These are phyloP conservation scores for Gavia stellata DNA, from an alignment of 2,113 vertebrate species.

Conservation along the genomic window DNA sequence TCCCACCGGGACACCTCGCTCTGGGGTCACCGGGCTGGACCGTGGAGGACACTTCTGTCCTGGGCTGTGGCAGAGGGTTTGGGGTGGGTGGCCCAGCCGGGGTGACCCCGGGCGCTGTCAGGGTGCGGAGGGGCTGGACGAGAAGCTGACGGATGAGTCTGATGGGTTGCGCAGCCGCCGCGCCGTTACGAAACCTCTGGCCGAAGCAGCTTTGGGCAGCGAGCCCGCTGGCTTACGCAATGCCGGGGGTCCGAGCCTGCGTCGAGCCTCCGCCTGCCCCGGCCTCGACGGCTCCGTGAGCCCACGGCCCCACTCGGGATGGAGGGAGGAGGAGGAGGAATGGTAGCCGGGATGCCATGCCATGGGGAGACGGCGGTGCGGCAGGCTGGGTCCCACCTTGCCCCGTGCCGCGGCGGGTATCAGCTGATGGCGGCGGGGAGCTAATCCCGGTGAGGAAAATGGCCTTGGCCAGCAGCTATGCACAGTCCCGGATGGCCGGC, in stretches of 20 bases:
- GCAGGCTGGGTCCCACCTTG: neutral
- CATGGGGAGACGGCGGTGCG: rapidly evolving
- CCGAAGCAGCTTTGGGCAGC: neutral
- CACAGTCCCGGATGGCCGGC: neutral
- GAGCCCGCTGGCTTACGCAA: neutral
- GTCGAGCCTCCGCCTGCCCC: neutral
- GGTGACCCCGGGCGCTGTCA: rapidly evolving
- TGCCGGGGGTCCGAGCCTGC: neutral
- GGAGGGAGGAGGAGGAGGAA: neutral
- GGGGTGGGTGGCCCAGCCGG: rapidly evolving
- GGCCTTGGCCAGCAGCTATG: neutral
- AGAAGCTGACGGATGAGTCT: neutral
- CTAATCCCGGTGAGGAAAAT: neutral
- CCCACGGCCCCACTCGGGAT: rapidly evolving
- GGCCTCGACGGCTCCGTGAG: rapidly evolving
- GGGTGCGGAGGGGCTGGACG: neutral
- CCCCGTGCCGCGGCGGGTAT: rapidly evolving
- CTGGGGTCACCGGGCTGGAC: neutral
- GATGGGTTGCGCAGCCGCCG: rapidly evolving
- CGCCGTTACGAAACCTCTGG: neutral
- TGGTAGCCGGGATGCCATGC: rapidly evolving
- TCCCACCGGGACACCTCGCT: rapidly evolving
- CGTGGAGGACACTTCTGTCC: neutral
- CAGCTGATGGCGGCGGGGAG: neutral
- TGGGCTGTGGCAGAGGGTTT: rapidly evolving